A percentile compares a stretch with the other conserved stretches of the same genome.
These are phyloP conservation scores for Cardinalis cardinalis DNA, from an alignment of 2,113 vertebrate species.

Conservation along the genomic window DNA sequence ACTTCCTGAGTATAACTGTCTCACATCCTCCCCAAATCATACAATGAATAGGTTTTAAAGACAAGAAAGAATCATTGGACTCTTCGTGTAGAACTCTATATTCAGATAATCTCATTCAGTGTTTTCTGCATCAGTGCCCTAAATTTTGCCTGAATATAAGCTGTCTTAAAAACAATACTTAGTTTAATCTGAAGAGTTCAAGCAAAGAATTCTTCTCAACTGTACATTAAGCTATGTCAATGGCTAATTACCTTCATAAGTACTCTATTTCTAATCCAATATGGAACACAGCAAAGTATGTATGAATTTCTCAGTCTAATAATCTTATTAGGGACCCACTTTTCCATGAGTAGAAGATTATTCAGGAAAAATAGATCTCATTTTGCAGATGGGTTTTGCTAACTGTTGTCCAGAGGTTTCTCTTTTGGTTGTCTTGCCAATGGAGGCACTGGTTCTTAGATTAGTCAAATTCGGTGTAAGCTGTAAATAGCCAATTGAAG, in stretches of 20 bases:
- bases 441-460: not conserved
- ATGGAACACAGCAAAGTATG: not conserved
- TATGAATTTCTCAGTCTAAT: not conserved
- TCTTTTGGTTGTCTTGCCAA: not conserved
- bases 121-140: not conserved
- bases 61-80: not conserved
- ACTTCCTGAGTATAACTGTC: not conserved
- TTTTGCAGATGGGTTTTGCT: not conserved
- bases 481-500: not conserved
- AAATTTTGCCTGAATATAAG: not conserved
- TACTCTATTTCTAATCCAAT: conserved; percentile 20
- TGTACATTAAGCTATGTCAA: not conserved
- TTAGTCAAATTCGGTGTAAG: not conserved
- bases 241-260: conserved; percentile 34
- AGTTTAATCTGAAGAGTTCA: conserved; percentile 12
- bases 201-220: conserved; percentile 20
- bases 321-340: not conserved
- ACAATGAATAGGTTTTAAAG: not conserved
- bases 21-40: not conserved
- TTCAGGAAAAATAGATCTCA: not conserved
- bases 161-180: not conserved
- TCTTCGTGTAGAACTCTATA: not conserved
- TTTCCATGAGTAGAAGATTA: not conserved
- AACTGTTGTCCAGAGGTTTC: not conserved
- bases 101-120: not conserved